A percentile compares a stretch with the other conserved stretches of the same genome.
Conservation (phyloP, 2,797 vertebrate genomes). For the Oryzias dopingdopingensis region DNA sequence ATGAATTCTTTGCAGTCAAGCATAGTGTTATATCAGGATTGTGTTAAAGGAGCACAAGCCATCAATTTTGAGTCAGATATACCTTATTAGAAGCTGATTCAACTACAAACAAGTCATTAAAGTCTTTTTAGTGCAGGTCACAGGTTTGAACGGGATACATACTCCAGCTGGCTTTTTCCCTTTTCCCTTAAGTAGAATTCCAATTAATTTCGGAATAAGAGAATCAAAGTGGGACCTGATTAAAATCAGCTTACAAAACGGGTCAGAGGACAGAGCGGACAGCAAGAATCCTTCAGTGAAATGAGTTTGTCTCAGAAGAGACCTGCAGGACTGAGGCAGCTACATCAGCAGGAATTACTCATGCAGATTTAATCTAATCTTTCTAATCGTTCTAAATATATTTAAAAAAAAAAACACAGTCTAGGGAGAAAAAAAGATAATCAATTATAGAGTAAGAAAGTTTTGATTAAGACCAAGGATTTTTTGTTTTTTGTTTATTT, state of each 20-base stretch:
- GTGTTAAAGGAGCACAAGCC: not conserved
- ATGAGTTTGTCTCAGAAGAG: conserved; percentile 64
- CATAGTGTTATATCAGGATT: not conserved
- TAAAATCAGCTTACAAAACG: not conserved
- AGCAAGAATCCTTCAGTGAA: conserved; percentile 67
- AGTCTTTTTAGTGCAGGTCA: not conserved
- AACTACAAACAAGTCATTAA: not conserved
- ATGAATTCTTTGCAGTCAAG: too few species aligned
- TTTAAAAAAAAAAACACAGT: not conserved
- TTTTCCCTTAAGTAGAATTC: not conserved
- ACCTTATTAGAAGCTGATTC: not conserved
- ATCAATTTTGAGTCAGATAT: not conserved
- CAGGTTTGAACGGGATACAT: not conserved
- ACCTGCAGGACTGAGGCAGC: conserved; percentile 24
- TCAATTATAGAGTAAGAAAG: not conserved
- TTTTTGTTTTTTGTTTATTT: not conserved
- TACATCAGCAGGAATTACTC: conserved; percentile 6
- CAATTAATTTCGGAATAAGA: not conserved
- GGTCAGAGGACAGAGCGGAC: conserved; percentile 25
- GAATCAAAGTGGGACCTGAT: not conserved
- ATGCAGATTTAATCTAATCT: not conserved
- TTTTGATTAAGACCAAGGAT: not conserved
- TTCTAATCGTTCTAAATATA: too few species aligned
- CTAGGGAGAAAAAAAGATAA: not conserved
- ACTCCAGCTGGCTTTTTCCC: not conserved